These are phyloP conservation scores for Minunthozetes semirufus DNA, from an alignment of 2,888 invertebrate species.

Conservation along the genomic window DNA sequence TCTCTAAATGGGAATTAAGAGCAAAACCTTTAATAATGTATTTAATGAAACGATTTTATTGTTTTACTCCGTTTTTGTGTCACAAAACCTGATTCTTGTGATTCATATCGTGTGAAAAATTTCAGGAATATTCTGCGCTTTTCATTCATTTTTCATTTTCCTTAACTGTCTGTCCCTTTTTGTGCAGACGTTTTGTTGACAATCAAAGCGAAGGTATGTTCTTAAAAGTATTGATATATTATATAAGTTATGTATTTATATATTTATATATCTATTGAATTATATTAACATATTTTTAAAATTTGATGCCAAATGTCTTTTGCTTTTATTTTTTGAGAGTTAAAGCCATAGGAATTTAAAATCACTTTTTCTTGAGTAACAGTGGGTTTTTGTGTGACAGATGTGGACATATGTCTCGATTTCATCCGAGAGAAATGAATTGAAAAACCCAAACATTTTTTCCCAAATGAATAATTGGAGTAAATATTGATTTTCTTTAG, in stretches of 20 bases:
- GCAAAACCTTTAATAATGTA: no score
- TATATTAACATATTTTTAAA: not conserved
- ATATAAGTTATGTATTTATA: not conserved
- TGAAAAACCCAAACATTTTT: not conserved
- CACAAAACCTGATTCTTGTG: no score
- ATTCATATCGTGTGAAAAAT: no score
- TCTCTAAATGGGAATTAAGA: no score
- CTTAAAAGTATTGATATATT: not conserved
- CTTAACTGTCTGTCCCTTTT: no score
- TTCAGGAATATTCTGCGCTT: no score
- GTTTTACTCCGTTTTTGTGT: no score
- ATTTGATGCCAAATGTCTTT: not conserved
- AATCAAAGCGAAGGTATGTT: not conserved
- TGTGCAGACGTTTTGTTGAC: not conserved
- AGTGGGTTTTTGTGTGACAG: not conserved
- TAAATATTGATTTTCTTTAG: not conserved
- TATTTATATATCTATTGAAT: not conserved
- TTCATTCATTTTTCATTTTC: no score
- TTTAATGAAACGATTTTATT: no score
- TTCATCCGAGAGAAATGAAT: not conserved
- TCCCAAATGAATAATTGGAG: not conserved
- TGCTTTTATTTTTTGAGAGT: no score
- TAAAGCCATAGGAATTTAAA: not conserved
- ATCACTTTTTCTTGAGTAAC: not conserved
- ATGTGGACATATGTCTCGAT: not conserved